Percentiles rank a stretch among this genome's conserved stretches.
These are phyloP conservation scores for Rosalia funebris DNA, from an alignment of 2,888 invertebrate genomes.

Conservation along the genomic window DNA sequence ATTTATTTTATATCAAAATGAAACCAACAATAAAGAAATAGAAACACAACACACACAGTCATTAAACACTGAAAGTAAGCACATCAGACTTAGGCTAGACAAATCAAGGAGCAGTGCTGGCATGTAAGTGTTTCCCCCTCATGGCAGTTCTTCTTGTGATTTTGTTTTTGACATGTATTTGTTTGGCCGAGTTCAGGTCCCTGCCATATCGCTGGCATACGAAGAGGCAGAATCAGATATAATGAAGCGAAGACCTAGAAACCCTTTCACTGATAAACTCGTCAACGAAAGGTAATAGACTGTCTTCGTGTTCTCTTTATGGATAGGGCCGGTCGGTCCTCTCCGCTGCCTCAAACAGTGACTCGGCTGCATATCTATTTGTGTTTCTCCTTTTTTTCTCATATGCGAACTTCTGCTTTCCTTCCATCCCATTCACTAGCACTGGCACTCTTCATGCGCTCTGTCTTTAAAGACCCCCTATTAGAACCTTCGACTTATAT, in stretches of 20 bases:
- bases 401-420: conserved; percentile 54
- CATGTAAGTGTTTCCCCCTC: conserved; percentile 55
- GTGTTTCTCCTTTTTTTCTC: conserved; percentile 34
- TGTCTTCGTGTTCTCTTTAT: conserved; percentile 38
- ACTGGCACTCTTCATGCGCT: conserved; percentile 10
- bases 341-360: conserved; percentile 36
- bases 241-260: conserved; percentile 98
- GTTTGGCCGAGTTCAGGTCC: conserved; percentile 76
- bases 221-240: conserved; percentile 98
- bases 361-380: conserved; percentile 40
- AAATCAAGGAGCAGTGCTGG: conserved; percentile 60
- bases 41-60: conserved; percentile 3
- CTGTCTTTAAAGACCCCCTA: not conserved
- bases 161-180: conserved; percentile 62
- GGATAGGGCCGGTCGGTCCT: conserved; percentile 30
- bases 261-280: conserved; percentile 97
- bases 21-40: conserved; percentile 32
- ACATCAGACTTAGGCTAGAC: conserved; percentile 46
- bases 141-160: conserved; percentile 42
- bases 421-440: conserved; percentile 29
- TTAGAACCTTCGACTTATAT: not conserved
- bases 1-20: conserved; percentile 1
- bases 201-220: conserved; percentile 98
- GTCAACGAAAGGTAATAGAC: conserved; percentile 93
- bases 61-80: conserved; percentile 35